Evolutionary conservation across 2,113 vertebrate species (phyloP), one percentile per base, ranked within the genome.

Genomic region (Nipponia nippon): DNA sequence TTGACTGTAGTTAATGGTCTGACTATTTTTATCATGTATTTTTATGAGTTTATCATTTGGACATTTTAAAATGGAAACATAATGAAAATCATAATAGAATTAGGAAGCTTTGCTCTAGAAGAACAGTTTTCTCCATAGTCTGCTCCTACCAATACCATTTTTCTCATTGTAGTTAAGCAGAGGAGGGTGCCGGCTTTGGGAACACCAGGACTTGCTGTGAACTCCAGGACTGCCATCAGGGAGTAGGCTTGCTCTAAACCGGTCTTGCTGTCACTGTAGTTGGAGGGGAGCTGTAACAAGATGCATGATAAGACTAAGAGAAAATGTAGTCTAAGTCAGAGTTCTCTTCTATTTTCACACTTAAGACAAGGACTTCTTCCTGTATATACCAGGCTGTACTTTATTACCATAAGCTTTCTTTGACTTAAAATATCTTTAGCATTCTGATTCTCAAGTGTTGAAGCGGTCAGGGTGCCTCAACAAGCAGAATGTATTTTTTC

Each of bases 1-100:
- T 91, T 95, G 96, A 63, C 85, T 81, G n/a, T 95, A 94, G 92
- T 90, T 95, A 94, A 95, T 73, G 38, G 69, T 75, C 86, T 97
- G 94, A 83, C 83, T 83, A 17, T 78, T 98, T 96, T 96, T 83
- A 91, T 93, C 97, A 95, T 47, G 83, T 95, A 91, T 96, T 97
- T 97, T 97, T 91, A 65, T 62, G 79, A 88, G 42, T 95, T 97
- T 97, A 89, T 97, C 59, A 83, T 89, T 90, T 97, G 90, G 91
- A 70, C 90, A 87, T 97, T 98, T 97, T 91, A 90, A 97, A 97
- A 96, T 95, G 80, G 79, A 94, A 97, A 89, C 69, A 87, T 82
- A 90, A 94, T 90, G 81, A 97, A 97, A 96, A 91, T 94, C 88
- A 55, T 69, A 85, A 82, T 84, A 82, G 52, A 96, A 94, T 95